phyloP scores from a whole-genome alignment of 2,113 vertebrate genomes.

The western clawed frog (Xenopus tropicalis) region UCB_Xtro_10.0 CM004446.2:41867501-41868000 shows the following conservation, averaged over 20 bases:
- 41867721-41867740: constrained; percentile 13
- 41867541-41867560: too few species aligned
- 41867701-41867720: constrained; percentile 16
- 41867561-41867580: too few species aligned
- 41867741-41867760: constrained; percentile 22
- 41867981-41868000: constrained; percentile 45
- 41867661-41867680: not conserved
- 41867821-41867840: constrained; percentile 33
- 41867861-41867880: constrained; percentile 43
- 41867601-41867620: not conserved
- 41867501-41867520: too few species aligned
- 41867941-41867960: constrained; percentile 44
- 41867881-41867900: constrained; percentile 43
- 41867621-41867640: not conserved
- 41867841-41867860: constrained; percentile 44
- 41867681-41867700: constrained; percentile 2
- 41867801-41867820: constrained; percentile 34
- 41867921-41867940: constrained; percentile 36
- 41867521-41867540: too few species aligned
- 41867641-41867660: constrained; percentile 5
- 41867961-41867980: constrained; percentile 38
- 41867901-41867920: constrained; percentile 42
- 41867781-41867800: constrained; percentile 41
- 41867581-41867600: not conserved
- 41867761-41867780: constrained; percentile 15